Base-by-base conservation (phyloP, 2,797 vertebrate genomes). In the Notoglanidium macrostoma region DNA sequence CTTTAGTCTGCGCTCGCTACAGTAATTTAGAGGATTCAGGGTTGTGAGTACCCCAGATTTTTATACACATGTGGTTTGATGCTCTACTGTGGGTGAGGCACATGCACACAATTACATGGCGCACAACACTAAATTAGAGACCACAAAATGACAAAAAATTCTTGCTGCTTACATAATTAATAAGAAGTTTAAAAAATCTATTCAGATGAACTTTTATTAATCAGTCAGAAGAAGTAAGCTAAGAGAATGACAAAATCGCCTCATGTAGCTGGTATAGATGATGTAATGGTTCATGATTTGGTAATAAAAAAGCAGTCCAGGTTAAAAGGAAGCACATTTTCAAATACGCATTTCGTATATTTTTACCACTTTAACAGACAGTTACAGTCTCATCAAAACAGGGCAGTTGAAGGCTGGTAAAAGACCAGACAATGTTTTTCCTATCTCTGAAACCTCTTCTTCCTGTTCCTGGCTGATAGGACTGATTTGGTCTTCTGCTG, bases 21-120 rank as follows among this genome's bases (percentile, higher is more conserved):
- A 88, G 89, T 89, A 49, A 91, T 89, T 91, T 86, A 21, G 76
- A 86, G 73, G 86, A 85, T 87, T 61, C 67, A 77, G 70, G 55
- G 63, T 63, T 80, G 81, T 55, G 74, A 57, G 65, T 80, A 85
- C 55, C 51, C 73, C 55, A 84, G 81, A 55, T 80, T 82, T 89
- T 85, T 87, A 63, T 67, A 44, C 61, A 46, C 65, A 87, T 73
- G 73, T 70, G 74, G 44, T 65, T 86, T 87, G 55, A 88, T 86
- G 86, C 44, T 81, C 84, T 86, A 54, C 67, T 83, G 40, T 81
- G 63, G 81, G 82, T 55, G 59, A n/a, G 46, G 9, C 46, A 3
- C 0, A 44, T 12, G 9, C n/a, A 12, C 61, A 26, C 46, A 35
- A 57, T 55, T 35, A 81, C 17, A 35, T 46, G 23, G 40, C 68